These are phyloP conservation scores for Frieseomelitta varia DNA, from an alignment of 1,140 invertebrate genomes.

Conservation along the genomic window DNA sequence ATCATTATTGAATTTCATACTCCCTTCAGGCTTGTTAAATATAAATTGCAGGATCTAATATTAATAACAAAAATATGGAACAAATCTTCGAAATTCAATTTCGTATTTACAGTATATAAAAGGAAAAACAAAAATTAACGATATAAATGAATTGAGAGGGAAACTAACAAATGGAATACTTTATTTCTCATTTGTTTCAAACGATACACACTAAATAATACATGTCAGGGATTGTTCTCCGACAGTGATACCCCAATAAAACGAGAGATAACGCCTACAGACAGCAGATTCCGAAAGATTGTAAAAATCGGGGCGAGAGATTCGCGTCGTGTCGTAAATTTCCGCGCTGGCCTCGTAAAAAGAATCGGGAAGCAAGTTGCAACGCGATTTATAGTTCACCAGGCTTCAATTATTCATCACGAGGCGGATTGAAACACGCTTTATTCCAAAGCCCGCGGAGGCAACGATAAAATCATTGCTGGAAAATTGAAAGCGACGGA, in stretches of 20 bases:
- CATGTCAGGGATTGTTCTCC: not conserved
- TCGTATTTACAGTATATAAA: too few species aligned
- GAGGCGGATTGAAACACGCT: slow-evolving; percentile 16
- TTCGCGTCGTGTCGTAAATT: slow-evolving; percentile 5
- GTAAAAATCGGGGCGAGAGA: not conserved
- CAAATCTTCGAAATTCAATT: too few species aligned
- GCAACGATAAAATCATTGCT: slow-evolving; percentile 20
- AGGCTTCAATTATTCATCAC: slow-evolving; percentile 28
- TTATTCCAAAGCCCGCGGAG: not conserved
- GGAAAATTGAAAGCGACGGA: not conserved
- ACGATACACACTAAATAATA: not conserved
- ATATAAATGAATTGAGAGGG: too few species aligned
- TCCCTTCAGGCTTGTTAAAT: too few species aligned
- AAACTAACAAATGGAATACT: too few species aligned
- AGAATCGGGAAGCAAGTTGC: not conserved
- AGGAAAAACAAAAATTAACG: too few species aligned
- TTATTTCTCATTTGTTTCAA: not conserved
- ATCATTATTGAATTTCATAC: too few species aligned
- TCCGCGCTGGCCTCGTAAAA: not conserved
- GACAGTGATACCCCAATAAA: too few species aligned
- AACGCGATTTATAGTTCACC: slow-evolving; percentile 21
- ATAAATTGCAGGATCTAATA: too few species aligned
- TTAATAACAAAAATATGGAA: too few species aligned
- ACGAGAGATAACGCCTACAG: not conserved
- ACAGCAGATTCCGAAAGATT: not conserved